Evolutionary conservation across 2,888 invertebrate genomes (phyloP).

Genomic region (Sarcophaga variegata): DNA sequence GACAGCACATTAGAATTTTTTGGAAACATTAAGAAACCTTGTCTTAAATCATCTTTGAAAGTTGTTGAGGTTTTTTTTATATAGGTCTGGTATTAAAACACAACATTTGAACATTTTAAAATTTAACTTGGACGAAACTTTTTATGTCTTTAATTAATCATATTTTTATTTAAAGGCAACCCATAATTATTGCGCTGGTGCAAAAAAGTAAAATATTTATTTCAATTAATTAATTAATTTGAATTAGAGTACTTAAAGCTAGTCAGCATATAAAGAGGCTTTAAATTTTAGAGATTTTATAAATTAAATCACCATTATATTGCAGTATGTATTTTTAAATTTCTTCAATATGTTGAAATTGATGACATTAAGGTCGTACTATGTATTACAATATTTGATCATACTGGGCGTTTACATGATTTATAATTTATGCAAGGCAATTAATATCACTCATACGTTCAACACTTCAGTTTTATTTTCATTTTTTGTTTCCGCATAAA

Average conservation of each 20-base stretch:
- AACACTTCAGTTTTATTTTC: no score
- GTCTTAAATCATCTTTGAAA: not conserved
- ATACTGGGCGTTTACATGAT: constrained; percentile 30
- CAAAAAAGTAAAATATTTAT: no score
- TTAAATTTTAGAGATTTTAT: no score
- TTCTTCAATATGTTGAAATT: no score
- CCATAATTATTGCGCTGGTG: no score
- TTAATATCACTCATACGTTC: constrained; percentile 36
- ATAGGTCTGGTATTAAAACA: not conserved
- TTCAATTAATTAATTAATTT: no score
- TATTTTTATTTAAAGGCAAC: not conserved
- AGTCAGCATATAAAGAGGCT: no score
- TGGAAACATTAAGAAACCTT: not conserved
- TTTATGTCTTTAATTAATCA: not conserved
- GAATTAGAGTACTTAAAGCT: no score
- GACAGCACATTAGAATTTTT: not conserved
- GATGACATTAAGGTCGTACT: not conserved
- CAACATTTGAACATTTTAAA: not conserved
- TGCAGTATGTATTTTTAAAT: no score
- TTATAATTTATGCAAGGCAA: constrained; percentile 11
- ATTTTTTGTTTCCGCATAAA: no score
- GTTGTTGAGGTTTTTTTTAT: not conserved
- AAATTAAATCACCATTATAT: no score
- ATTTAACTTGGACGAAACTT: not conserved
- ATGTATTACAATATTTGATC: not conserved